Percentiles rank a stretch among this genome's conserved stretches.
phyloP scores from a whole-genome alignment of 2,888 invertebrate species.

The Pheosia tremula region DNA sequence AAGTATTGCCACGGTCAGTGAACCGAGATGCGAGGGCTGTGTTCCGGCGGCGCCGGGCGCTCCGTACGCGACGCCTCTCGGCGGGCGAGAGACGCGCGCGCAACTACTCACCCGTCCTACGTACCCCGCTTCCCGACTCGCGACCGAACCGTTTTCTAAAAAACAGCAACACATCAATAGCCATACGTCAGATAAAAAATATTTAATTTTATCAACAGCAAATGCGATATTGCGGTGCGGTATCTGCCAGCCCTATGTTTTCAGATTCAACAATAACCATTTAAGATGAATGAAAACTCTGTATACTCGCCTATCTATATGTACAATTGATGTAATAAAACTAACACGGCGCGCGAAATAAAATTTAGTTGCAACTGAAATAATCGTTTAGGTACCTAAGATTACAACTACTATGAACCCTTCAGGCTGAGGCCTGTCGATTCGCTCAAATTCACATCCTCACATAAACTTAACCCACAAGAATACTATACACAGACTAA shows the following conservation, averaged over 20 bases:
- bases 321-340: constrained; percentile 77
- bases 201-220: constrained; percentile 59
- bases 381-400: constrained; percentile 63
- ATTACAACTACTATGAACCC: constrained; percentile 76
- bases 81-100: constrained; percentile 16
- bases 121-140: constrained; percentile 42
- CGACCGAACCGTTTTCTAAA: constrained; percentile 51
- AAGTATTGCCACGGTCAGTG: constrained; percentile 53
- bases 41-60: constrained; percentile 50
- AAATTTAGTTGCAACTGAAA: constrained; percentile 78
- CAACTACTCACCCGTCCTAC: constrained; percentile 22
- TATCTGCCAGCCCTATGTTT: constrained; percentile 64
- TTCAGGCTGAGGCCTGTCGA: constrained; percentile 73
- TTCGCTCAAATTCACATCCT: constrained; percentile 81
- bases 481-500: constrained; percentile 82
- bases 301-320: constrained; percentile 79
- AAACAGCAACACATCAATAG: constrained; percentile 68
- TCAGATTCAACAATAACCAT: constrained; percentile 74
- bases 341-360: constrained; percentile 77
- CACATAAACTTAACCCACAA: constrained; percentile 74
- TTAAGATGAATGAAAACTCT: constrained; percentile 66
- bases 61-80: constrained; percentile 13
- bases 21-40: constrained; percentile 63
- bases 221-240: constrained; percentile 68
- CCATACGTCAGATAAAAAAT: constrained; percentile 60